Conservation (phyloP, 2,797 vertebrate genomes). For the Hapalemur alaotrensis region DNA sequence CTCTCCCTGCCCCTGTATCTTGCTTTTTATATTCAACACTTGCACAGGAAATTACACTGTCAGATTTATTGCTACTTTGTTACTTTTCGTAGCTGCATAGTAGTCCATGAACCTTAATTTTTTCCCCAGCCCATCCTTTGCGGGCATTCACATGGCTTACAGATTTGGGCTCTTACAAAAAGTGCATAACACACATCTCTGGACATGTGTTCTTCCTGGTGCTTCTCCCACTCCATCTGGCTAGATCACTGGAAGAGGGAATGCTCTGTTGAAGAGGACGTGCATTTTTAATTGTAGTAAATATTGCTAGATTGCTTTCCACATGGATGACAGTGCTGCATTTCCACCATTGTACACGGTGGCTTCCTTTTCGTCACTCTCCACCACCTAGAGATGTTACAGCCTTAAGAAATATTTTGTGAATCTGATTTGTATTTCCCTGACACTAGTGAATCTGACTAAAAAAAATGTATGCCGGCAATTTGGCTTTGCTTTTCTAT, state of each 20-base stretch:
- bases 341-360: not conserved
- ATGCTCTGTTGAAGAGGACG: not conserved
- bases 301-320: not conserved
- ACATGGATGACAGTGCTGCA: not conserved
- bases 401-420: not conserved
- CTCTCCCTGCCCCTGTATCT: not conserved
- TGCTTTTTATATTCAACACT: not conserved
- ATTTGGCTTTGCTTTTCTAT: not conserved
- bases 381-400: not conserved
- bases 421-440: not conserved
- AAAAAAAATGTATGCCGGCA: not conserved
- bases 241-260: not conserved
- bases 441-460: not conserved
- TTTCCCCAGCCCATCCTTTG: not conserved
- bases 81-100: not conserved
- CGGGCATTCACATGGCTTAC: not conserved
- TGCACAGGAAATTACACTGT: not conserved
- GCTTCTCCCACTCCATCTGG: not conserved
- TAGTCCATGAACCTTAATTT: not conserved
- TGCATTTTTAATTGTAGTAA: not conserved
- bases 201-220: not conserved
- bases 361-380: not conserved
- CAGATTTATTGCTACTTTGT: not conserved
- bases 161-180: not conserved
- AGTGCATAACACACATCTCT: not conserved